Conservation (phyloP, 2,113 vertebrate species). For the Struthio camelus region DNA sequence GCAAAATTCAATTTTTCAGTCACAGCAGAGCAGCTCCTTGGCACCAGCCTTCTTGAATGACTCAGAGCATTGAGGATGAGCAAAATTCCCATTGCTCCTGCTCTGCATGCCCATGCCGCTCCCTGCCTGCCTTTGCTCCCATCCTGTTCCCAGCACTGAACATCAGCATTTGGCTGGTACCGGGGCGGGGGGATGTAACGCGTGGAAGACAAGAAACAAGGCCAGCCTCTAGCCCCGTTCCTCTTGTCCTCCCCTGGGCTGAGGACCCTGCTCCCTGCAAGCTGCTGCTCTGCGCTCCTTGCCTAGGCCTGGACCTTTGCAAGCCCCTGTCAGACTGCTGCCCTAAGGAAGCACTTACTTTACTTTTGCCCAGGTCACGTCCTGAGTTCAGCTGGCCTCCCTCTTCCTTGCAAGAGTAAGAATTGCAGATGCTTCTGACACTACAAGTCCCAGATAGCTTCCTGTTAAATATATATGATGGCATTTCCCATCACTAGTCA, state of each 20-base stretch:
- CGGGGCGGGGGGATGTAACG: rapidly evolving
- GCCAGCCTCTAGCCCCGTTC: not conserved
- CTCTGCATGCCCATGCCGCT: not conserved
- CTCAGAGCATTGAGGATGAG: conserved; percentile 22
- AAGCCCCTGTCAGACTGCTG: not conserved
- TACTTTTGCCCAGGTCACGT: not conserved
- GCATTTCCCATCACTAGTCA: not conserved
- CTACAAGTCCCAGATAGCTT: not conserved
- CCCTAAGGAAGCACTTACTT: rapidly evolving
- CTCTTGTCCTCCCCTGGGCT: not conserved
- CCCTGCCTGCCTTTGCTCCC: not conserved
- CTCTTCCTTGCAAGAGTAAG: not conserved
- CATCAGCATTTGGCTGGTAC: not conserved
- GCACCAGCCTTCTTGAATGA: conserved; percentile 50
- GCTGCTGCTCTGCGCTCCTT: not conserved
- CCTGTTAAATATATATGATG: rapidly evolving
- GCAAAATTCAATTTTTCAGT: conserved; percentile 52
- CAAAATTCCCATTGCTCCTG: not conserved
- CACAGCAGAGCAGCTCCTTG: conserved; percentile 16
- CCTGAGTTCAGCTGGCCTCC: not conserved
- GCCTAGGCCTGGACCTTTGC: not conserved
- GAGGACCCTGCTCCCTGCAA: not conserved
- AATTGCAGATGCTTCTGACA: not conserved
- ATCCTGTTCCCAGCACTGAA: not conserved
- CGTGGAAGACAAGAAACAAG: not conserved